Base-by-base conservation (phyloP, 1,140 invertebrate species). In the Wasmannia auropunctata region DNA sequence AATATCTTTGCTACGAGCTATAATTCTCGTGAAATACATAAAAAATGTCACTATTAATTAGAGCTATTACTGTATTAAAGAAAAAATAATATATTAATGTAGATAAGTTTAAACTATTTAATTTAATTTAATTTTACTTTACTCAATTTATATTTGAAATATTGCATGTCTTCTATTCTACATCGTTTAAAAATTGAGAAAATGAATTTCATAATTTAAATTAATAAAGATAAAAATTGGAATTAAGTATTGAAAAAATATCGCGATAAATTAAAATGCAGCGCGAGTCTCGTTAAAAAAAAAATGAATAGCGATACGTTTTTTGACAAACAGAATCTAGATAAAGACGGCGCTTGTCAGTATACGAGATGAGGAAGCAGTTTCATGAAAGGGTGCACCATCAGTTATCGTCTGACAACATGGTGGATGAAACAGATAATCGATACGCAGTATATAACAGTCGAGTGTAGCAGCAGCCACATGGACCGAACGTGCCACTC, bases 401-500 rank as follows among this genome's bases (percentile, higher is more conserved):
- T 16, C 43, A 60, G 63, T 58, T 86, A 69, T 91, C 91, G 87
- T 86, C 81, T 77, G 60, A 51, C 88, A 90, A 92, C 84, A 88
- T 80, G 88, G 88, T 76, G 80, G 70, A 46, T 88, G 86, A 83
- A 89, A 85, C 74, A 87, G 91, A 86, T 90, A 91, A 93, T 93
- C 92, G 92, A 93, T 93, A 92, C 89, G 28, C 49, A 46, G 40
- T 63, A n/a, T 49, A 81, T 28, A 69, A 69, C 14, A 62, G 76
- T 83, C 37, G 49, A 19, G 6, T 79, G 80, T 86, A 89, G 89
- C 88, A 80, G 86, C 76, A 86, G 91, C 77, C 84, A 80, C 76
- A 77, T 89, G 87, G 79, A 92, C 86, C 89, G 81, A 76, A 67
- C 16, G n/a, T 63, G 70, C 43, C n/a, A 77, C n/a, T 37, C 25